Conservation (phyloP, 2,888 invertebrate species). For the Eurois occulta region DNA sequence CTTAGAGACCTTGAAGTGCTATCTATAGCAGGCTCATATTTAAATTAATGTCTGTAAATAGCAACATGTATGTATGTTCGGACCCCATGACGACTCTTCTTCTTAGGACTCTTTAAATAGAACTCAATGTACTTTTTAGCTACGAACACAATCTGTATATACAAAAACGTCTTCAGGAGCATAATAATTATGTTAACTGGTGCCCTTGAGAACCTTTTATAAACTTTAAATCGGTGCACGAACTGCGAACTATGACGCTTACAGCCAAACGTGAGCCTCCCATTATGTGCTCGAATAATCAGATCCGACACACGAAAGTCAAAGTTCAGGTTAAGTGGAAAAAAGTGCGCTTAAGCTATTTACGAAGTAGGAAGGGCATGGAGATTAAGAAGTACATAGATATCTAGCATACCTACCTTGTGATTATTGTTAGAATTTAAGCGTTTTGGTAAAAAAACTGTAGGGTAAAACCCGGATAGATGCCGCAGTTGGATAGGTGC, state of each 20-base stretch:
- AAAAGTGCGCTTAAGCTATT: background rate
- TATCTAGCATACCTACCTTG: background rate
- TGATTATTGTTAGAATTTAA: too few relatives aligned
- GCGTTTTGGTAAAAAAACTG: too few relatives aligned
- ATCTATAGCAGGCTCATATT: background rate
- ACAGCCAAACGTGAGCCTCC: conserved; percentile 40
- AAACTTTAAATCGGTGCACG: conserved; percentile 48
- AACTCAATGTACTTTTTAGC: background rate
- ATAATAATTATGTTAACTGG: conserved; percentile 1
- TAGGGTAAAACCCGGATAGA: too few relatives aligned
- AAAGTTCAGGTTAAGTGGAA: conserved; percentile 31
- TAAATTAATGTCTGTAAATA: background rate
- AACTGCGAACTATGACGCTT: conserved; percentile 32
- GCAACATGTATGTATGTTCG: background rate
- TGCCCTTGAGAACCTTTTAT: conserved; percentile 37
- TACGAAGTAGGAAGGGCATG: background rate
- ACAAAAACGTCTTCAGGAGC: background rate
- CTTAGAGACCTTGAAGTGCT: background rate
- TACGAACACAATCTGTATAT: background rate
- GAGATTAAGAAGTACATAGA: background rate
- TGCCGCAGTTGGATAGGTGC: too few relatives aligned
- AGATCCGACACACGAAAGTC: conserved; percentile 28
- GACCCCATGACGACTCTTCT: background rate
- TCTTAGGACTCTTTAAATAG: background rate
- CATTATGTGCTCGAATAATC: conserved; percentile 33